Evolutionary conservation across 2,888 invertebrate species (phyloP).

Genomic region (Rhagophthalmus giganteus): DNA sequence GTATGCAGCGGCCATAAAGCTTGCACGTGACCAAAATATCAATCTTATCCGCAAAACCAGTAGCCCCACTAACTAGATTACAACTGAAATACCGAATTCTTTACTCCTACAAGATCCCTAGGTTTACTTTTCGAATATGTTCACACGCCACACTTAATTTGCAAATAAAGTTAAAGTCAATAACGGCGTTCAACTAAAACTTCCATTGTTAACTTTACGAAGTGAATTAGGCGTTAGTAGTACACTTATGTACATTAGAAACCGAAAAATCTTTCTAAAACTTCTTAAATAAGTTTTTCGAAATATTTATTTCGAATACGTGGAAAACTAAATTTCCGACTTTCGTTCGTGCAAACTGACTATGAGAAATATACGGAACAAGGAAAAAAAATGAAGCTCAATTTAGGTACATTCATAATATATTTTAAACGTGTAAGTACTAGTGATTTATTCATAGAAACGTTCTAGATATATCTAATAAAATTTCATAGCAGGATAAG

Average conservation of each 20-base stretch:
- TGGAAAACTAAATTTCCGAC: not conserved
- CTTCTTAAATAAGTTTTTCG: not conserved
- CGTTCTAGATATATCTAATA: too few species aligned
- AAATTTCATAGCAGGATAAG: too few species aligned
- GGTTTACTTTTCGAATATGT: constrained; percentile 26
- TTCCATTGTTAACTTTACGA: too few species aligned
- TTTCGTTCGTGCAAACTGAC: too few species aligned
- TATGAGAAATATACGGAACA: too few species aligned
- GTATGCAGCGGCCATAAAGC: constrained; percentile 44
- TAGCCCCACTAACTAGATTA: constrained; percentile 47
- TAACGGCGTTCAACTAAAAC: too few species aligned
- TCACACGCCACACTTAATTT: constrained; percentile 6
- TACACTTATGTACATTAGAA: not conserved
- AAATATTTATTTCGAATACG: not conserved
- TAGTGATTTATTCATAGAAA: too few species aligned
- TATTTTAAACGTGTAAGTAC: too few species aligned
- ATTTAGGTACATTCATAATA: too few species aligned
- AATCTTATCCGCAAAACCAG: constrained; percentile 40
- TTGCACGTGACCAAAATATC: constrained; percentile 45
- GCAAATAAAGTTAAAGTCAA: constrained; percentile 14
- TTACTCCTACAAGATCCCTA: constrained; percentile 16
- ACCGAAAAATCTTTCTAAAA: not conserved
- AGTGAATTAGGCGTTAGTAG: too few species aligned
- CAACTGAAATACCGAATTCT: constrained; percentile 39
- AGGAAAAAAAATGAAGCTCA: too few species aligned